Conservation (phyloP, 2,888 invertebrate genomes). For the Sericinus montela region DNA sequence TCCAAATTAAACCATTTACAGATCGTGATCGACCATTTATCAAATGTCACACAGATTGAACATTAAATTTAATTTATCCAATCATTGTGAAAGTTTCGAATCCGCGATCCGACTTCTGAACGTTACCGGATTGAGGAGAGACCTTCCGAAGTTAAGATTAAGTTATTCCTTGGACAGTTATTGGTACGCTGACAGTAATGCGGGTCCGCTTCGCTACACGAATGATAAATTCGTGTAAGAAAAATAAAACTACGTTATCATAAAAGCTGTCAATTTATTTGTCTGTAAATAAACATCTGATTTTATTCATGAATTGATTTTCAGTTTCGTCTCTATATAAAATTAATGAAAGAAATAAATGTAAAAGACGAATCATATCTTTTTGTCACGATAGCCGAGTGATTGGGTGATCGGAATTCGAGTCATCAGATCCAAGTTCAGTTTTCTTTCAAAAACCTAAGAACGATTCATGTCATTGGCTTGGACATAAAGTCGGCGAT, state of each 20-base stretch:
- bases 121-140: not conserved
- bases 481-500: no score
- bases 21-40: no score
- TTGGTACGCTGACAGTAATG: slow-evolving; percentile 2
- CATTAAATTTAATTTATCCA: not conserved
- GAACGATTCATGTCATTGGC: no score
- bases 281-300: not conserved
- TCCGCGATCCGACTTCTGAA: slow-evolving; percentile 1
- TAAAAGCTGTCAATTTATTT: not conserved
- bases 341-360: no score
- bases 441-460: no score
- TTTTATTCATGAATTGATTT: not conserved
- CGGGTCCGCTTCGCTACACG: not conserved
- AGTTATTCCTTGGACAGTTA: slow-evolving; percentile 12
- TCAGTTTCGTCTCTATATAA: no score
- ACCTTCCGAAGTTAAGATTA: slow-evolving; percentile 8
- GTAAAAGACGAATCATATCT: no score
- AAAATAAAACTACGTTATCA: not conserved
- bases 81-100: not conserved
- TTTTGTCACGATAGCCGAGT: no score
- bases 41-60: no score
- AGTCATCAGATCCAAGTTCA: no score
- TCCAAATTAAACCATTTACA: no score
- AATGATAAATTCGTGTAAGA: not conserved
- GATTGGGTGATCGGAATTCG: no score